These are phyloP conservation scores for Protosalanx chinensis DNA, from an alignment of 2,797 vertebrate species.

Conservation along the genomic window DNA sequence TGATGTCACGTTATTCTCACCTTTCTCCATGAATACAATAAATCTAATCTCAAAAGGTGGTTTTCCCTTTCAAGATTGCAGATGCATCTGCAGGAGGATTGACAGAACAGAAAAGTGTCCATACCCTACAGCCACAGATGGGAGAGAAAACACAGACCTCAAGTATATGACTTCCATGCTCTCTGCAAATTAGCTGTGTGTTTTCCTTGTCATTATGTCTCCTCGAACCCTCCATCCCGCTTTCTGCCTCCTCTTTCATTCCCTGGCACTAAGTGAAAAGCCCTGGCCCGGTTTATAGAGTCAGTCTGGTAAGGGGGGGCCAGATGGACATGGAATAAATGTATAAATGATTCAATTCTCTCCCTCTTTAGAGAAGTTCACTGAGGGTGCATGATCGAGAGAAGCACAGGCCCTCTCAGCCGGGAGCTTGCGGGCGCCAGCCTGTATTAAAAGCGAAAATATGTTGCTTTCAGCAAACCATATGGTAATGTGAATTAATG, in stretches of 20 bases:
- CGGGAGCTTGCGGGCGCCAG: neutral
- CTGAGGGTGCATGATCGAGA: slow-evolving; percentile 17
- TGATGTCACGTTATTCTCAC: neutral
- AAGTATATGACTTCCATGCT: too few species aligned
- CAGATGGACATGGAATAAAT: slow-evolving; percentile 26
- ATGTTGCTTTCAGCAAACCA: slow-evolving; percentile 40
- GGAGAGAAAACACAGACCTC: neutral
- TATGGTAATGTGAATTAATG: slow-evolving; percentile 38
- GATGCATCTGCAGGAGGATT: neutral
- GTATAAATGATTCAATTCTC: slow-evolving; percentile 43
- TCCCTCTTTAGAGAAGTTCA: slow-evolving; percentile 21
- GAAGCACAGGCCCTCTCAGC: slow-evolving; percentile 2
- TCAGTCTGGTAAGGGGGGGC: slow-evolving; percentile 12
- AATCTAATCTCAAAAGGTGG: neutral
- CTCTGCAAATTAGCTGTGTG: neutral
- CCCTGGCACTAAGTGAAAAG: slow-evolving; percentile 6
- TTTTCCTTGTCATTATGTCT: neutral
- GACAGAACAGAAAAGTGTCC: neutral
- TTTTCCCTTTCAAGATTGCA: neutral
- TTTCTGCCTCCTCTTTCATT: neutral
- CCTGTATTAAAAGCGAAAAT: slow-evolving; percentile 41
- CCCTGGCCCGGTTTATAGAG: slow-evolving; percentile 9
- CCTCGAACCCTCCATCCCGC: neutral
- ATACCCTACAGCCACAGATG: neutral
- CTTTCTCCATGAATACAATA: neutral